Conservation (phyloP, 2,888 invertebrate species). For the Erebia aethiops region DNA sequence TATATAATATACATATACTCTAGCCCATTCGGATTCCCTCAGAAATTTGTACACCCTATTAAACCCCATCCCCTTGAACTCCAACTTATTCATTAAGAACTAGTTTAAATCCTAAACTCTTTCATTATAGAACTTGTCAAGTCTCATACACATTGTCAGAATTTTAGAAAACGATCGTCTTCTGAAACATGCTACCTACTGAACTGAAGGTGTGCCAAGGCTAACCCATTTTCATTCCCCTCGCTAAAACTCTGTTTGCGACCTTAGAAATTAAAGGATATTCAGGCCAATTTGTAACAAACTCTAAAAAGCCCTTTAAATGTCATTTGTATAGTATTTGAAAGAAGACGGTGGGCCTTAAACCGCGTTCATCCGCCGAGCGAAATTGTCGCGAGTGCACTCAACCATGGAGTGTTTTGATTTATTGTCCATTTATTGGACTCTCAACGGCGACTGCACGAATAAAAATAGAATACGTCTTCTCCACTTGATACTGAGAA, state of each 20-base stretch:
- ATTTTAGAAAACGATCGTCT: too few species aligned
- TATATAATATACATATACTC: too few species aligned
- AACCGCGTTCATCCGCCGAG: conserved; percentile 54
- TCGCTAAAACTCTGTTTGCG: too few species aligned
- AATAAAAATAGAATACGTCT: conserved; percentile 62
- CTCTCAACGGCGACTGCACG: conserved; percentile 55
- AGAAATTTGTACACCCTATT: neutral
- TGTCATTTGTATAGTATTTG: neutral
- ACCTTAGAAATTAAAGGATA: too few species aligned
- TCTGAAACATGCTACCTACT: too few species aligned
- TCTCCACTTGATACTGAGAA: conserved; percentile 45
- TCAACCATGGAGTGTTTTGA: conserved; percentile 73
- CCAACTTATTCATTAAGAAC: neutral
- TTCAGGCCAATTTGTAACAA: neutral
- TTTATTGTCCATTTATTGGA: conserved; percentile 77
- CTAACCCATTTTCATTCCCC: too few species aligned
- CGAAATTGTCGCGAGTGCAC: conserved; percentile 71
- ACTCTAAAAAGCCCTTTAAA: neutral
- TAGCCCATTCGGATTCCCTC: neutral
- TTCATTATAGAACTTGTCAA: too few species aligned
- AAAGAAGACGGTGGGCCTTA: conserved; percentile 3
- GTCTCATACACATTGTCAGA: too few species aligned
- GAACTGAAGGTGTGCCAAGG: too few species aligned
- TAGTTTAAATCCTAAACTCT: too few species aligned
- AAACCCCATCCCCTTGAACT: neutral